Evolutionary conservation across 2,888 invertebrate species (phyloP).

Genomic region (Amphipyra tragopoginis): DNA sequence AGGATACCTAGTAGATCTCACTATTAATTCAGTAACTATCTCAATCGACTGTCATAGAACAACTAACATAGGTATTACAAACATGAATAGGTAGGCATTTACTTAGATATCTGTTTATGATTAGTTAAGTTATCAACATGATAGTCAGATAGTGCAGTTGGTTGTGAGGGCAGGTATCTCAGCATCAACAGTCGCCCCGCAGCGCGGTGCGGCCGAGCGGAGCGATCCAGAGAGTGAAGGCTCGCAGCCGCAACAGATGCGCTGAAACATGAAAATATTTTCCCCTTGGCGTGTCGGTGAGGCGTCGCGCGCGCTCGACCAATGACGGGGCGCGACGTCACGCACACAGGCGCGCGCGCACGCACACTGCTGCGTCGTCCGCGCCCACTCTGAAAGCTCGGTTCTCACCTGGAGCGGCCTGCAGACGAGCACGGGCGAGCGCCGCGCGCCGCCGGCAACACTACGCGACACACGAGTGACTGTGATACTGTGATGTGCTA

Average conservation of each 20-base stretch:
- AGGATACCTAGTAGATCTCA: neutral
- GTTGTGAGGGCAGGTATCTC: constrained; percentile 32
- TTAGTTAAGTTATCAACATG: constrained; percentile 59
- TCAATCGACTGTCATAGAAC: constrained; percentile 42
- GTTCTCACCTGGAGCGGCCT: constrained; percentile 47
- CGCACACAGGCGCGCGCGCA: constrained; percentile 58
- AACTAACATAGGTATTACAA: constrained; percentile 40
- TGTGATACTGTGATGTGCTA: constrained; percentile 30
- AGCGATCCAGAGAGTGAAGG: constrained; percentile 4
- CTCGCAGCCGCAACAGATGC: constrained; percentile 15
- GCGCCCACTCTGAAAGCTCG: constrained; percentile 54
- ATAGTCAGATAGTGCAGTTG: constrained; percentile 60
- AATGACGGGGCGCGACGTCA: constrained; percentile 40
- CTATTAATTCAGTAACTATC: constrained; percentile 25
- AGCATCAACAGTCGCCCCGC: constrained; percentile 33
- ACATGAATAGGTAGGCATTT: constrained; percentile 47
- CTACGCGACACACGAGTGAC: constrained; percentile 30
- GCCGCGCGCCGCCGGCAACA: constrained; percentile 53
- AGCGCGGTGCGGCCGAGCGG: constrained; percentile 12
- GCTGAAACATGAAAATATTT: constrained; percentile 52
- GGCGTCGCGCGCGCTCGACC: constrained; percentile 34
- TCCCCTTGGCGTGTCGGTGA: constrained; percentile 30
- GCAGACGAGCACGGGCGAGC: constrained; percentile 53
- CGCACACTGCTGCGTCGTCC: constrained; percentile 31
- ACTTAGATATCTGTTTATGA: constrained; percentile 60